Conservation (phyloP, 1,140 invertebrate genomes). For the Leptonema lineaticorne region DNA sequence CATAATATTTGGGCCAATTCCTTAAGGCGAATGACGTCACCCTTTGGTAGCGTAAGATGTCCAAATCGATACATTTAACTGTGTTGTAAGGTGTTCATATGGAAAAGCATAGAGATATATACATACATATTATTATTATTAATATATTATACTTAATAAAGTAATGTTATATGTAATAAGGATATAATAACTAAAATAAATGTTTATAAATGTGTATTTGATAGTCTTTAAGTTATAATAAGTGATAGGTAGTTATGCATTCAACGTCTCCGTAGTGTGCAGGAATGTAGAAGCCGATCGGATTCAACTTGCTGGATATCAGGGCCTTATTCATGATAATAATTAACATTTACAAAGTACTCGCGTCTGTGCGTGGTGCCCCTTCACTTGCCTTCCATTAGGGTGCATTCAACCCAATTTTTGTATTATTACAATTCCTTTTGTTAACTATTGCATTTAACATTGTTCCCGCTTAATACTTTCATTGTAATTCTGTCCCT, state of each 20-base stretch:
- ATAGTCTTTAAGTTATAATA: constrained; percentile 5
- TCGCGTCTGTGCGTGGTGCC: constrained; percentile 26
- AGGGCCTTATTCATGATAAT: constrained; percentile 40
- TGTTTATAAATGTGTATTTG: constrained; percentile 33
- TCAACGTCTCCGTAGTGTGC: constrained; percentile 8
- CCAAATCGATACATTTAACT: constrained; percentile 36
- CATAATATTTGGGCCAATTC: constrained; percentile 33
- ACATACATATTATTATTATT: constrained; percentile 29
- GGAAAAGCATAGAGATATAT: constrained; percentile 36
- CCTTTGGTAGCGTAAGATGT: constrained; percentile 33
- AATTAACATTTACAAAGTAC: constrained; percentile 35
- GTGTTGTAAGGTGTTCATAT: constrained; percentile 37
- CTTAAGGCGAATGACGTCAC: constrained; percentile 28
- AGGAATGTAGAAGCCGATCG: constrained; percentile 11
- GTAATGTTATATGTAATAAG: constrained; percentile 21
- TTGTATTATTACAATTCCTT: constrained; percentile 23
- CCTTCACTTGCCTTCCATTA: constrained; percentile 34
- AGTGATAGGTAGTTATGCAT: constrained; percentile 4
- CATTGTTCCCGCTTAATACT: constrained; percentile 26
- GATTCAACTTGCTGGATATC: constrained; percentile 26
- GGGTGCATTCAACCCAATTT: constrained; percentile 18
- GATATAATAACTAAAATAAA: constrained; percentile 24
- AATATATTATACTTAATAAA: constrained; percentile 34
- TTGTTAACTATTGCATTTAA: constrained; percentile 34
- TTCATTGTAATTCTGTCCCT: constrained; percentile 38